Percentiles rank a stretch among this genome's conserved stretches.
phyloP scores from a whole-genome alignment of 2,113 vertebrate species.

The Xiphias gladius region DNA sequence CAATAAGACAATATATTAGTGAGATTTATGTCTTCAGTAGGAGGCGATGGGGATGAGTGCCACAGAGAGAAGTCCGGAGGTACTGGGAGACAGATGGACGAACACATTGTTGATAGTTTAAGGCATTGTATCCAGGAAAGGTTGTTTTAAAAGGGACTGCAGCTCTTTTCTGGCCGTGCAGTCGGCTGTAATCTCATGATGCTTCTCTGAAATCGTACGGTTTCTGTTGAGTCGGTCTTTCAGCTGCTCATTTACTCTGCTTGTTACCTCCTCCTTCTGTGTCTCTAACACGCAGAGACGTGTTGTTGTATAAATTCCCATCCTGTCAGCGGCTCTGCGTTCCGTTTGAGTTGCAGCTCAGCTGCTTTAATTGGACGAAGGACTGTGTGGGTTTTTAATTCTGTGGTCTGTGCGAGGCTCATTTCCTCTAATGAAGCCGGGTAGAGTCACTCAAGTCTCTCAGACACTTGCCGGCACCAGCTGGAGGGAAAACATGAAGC shows the following conservation, averaged over 20 bases:
- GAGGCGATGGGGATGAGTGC: too few relatives aligned
- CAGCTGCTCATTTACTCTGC: background rate
- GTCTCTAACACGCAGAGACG: background rate
- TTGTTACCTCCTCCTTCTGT: background rate
- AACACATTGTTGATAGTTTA: background rate
- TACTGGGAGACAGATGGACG: too few relatives aligned
- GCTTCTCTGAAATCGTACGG: background rate
- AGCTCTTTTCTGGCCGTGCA: background rate
- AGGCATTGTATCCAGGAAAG: background rate
- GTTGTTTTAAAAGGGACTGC: background rate
- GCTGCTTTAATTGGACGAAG: constrained; percentile 29
- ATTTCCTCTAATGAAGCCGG: constrained; percentile 31
- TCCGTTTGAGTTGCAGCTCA: constrained; percentile 11
- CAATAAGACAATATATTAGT: too few relatives aligned
- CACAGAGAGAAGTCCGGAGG: too few relatives aligned
- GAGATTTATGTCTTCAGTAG: too few relatives aligned
- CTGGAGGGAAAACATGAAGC: background rate
- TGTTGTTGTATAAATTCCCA: background rate
- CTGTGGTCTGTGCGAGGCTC: constrained; percentile 8
- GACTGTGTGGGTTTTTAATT: constrained; percentile 24
- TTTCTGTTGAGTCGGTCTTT: background rate
- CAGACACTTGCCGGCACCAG: background rate
- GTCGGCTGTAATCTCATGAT: background rate
- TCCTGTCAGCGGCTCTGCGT: constrained; percentile 4
- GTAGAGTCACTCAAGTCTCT: background rate